These are phyloP conservation scores for Geococcyx californianus DNA, from an alignment of 2,113 vertebrate genomes.

Conservation along the genomic window DNA sequence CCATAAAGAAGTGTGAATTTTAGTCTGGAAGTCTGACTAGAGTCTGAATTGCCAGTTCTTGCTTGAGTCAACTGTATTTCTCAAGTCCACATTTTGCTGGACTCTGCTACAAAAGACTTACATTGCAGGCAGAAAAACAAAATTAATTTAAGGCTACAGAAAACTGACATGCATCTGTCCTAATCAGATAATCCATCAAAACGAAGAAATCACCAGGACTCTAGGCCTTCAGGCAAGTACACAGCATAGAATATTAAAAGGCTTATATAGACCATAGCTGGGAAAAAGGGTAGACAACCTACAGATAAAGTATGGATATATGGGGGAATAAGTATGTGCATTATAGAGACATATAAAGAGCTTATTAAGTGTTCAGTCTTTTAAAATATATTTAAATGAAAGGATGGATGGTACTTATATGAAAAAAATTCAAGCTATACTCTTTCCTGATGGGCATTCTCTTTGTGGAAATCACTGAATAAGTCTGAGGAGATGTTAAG, in stretches of 20 bases:
- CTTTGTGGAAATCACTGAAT: not conserved
- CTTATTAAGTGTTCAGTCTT: not conserved
- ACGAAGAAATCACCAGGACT: not conserved
- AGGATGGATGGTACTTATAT: not conserved
- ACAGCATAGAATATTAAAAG: not conserved
- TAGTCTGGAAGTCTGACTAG: not conserved
- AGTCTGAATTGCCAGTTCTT: not conserved
- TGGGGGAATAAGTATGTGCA: not conserved
- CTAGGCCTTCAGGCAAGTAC: not conserved
- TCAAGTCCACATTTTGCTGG: not conserved
- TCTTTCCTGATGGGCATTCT: not conserved
- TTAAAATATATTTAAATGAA: not conserved
- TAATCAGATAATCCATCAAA: not conserved
- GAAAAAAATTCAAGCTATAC: not conserved
- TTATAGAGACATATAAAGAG: not conserved
- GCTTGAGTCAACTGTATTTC: not conserved
- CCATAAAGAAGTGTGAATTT: not conserved
- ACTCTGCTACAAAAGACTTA: not conserved
- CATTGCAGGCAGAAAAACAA: not conserved
- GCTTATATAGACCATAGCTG: not conserved
- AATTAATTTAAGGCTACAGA: not conserved
- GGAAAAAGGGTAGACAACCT: not conserved
- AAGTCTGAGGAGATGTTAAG: not conserved
- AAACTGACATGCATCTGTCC: not conserved
- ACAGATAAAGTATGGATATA: not conserved